These are phyloP conservation scores for Tolmerus cingulatus DNA, from an alignment of 2,888 invertebrate species.

Conservation along the genomic window DNA sequence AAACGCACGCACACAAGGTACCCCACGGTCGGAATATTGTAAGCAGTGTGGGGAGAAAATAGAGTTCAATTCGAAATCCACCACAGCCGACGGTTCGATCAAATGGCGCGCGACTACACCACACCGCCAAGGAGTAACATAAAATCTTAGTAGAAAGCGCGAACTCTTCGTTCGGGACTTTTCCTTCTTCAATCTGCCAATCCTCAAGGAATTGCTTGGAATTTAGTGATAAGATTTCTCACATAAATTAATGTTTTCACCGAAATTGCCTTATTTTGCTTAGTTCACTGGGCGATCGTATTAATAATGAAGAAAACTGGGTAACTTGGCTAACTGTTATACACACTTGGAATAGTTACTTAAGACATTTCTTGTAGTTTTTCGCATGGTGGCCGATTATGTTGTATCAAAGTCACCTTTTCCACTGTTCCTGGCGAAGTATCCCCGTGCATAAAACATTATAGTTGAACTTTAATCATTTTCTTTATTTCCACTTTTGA, in stretches of 20 bases:
- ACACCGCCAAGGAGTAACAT: neutral
- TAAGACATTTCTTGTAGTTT: slow-evolving; percentile 10
- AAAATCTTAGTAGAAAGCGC: neutral
- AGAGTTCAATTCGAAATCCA: slow-evolving; percentile 2
- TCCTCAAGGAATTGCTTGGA: neutral
- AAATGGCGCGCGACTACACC: neutral
- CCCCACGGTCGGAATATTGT: neutral
- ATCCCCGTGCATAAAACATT: slow-evolving; percentile 3
- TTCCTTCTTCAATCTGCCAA: neutral
- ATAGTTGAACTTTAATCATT: neutral
- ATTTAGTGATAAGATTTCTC: neutral
- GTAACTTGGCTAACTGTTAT: neutral
- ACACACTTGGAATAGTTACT: neutral
- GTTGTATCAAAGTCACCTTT: slow-evolving; percentile 24
- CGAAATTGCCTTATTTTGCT: neutral
- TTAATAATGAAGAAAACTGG: neutral
- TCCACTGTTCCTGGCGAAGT: neutral
- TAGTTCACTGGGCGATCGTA: neutral
- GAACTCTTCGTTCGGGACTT: neutral
- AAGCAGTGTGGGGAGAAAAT: neutral
- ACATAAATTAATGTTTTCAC: neutral
- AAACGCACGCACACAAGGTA: slow-evolving; percentile 23
- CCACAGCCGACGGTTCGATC: neutral
- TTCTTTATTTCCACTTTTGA: neutral
- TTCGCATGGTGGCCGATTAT: slow-evolving; percentile 15